Evolutionary conservation across 1,140 invertebrate species (phyloP).

Genomic region (Diuraphis noxia): DNA sequence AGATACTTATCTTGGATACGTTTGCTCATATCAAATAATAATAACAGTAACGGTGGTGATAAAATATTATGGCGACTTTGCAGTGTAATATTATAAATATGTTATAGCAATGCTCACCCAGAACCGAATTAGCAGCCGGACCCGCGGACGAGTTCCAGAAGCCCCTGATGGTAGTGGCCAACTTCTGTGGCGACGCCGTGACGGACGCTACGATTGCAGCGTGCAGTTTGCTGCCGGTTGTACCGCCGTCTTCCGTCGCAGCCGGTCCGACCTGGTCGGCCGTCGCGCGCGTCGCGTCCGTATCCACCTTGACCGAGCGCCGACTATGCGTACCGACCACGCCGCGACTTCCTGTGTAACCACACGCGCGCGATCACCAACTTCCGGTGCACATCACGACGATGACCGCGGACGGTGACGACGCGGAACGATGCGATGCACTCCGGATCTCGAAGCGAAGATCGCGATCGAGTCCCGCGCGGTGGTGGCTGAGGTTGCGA

Average conservation of each 20-base stretch:
- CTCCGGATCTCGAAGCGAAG: too few relatives aligned
- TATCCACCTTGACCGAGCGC: slow-evolving; percentile 44
- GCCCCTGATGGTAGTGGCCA: slow-evolving; percentile 66
- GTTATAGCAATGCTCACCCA: slow-evolving; percentile 12
- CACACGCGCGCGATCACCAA: background rate
- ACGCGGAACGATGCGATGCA: too few relatives aligned
- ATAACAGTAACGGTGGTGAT: too few relatives aligned
- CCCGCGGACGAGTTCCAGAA: slow-evolving; percentile 57
- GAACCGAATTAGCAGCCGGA: slow-evolving; percentile 38
- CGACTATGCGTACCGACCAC: background rate
- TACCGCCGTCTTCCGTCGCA: slow-evolving; percentile 33
- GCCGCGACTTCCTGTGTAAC: background rate
- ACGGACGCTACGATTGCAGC: slow-evolving; percentile 59
- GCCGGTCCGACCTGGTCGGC: slow-evolving; percentile 55
- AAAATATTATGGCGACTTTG: too few relatives aligned
- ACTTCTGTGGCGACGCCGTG: slow-evolving; percentile 63
- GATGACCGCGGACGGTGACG: too few relatives aligned
- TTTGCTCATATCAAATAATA: too few relatives aligned
- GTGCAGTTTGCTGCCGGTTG: slow-evolving; percentile 46
- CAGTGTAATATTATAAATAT: background rate
- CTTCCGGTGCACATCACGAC: background rate
- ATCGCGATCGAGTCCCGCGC: too few relatives aligned
- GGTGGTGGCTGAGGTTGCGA: background rate
- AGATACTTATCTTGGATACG: too few relatives aligned
- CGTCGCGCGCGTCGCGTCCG: slow-evolving; percentile 28